Conservation (phyloP, 2,113 vertebrate genomes). For the Actenoides hombroni region DNA sequence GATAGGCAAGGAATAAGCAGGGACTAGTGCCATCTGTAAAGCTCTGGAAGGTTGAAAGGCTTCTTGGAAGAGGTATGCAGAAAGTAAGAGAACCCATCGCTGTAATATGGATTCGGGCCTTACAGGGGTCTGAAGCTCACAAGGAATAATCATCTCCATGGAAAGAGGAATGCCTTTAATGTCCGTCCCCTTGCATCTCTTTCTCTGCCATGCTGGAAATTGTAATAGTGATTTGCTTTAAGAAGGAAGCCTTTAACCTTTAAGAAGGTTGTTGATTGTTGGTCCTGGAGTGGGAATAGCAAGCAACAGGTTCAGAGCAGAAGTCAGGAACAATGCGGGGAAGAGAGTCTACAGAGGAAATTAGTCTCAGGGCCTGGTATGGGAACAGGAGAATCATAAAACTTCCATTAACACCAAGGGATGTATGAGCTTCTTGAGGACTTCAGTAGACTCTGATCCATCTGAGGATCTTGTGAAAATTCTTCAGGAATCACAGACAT, state of each 20-base stretch:
- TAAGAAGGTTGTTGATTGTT: background rate
- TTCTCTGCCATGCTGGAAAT: background rate
- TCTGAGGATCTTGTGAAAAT: rapidly evolving
- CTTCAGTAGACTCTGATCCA: background rate
- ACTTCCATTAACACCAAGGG: background rate
- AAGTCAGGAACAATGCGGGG: background rate
- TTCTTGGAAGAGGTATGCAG: rapidly evolving
- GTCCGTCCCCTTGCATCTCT: background rate
- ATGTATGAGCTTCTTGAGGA: background rate
- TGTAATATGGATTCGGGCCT: background rate
- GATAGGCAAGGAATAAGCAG: background rate
- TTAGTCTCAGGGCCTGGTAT: background rate
- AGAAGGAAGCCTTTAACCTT: background rate
- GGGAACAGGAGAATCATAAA: background rate
- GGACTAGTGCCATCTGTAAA: background rate
- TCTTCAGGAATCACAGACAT: background rate
- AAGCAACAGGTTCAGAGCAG: background rate
- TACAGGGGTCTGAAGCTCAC: background rate
- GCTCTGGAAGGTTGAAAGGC: background rate
- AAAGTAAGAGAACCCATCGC: background rate
- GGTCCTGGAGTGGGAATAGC: background rate
- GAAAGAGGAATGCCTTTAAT: background rate
- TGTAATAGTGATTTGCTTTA: background rate
- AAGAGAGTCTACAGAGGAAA: background rate
- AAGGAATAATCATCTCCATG: background rate